phyloP scores from a whole-genome alignment of 1,140 invertebrate genomes.

The Triops cancriformis region DNA sequence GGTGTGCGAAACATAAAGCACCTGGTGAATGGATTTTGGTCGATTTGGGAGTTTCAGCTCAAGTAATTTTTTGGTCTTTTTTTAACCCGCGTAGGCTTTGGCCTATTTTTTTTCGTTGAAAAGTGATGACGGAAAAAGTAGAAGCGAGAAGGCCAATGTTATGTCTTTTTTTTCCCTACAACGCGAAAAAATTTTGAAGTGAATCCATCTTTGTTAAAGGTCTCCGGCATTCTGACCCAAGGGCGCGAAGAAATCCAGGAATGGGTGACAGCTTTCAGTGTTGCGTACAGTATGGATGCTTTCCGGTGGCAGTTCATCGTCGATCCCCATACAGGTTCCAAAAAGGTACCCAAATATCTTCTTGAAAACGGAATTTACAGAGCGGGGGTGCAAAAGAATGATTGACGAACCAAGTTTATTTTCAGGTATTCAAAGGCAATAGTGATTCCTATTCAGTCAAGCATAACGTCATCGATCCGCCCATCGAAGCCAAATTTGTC shows the following conservation, averaged over 20 bases:
- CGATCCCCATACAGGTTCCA: slow-evolving; percentile 32
- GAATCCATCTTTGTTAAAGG: slow-evolving; percentile 35
- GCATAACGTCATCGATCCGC: slow-evolving; percentile 44
- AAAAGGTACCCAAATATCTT: background rate
- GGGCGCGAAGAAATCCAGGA: slow-evolving; percentile 45
- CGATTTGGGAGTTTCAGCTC: slow-evolving; percentile 43
- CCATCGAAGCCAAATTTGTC: slow-evolving; percentile 46
- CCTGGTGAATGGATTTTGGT: slow-evolving; percentile 50
- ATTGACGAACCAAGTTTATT: background rate
- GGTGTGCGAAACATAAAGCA: slow-evolving; percentile 47
- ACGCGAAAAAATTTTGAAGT: background rate
- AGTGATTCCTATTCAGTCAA: slow-evolving; percentile 45
- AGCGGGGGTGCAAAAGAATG: background rate
- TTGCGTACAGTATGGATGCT: slow-evolving; percentile 47
- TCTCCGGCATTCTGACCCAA: slow-evolving; percentile 47
- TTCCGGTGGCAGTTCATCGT: slow-evolving; percentile 45
- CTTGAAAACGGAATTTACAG: background rate
- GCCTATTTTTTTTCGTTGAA: background rate
- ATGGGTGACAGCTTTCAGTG: slow-evolving; percentile 46
- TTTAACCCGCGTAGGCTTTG: too few relatives aligned
- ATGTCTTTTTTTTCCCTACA: slow-evolving; percentile 14
- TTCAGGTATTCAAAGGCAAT: slow-evolving; percentile 47
- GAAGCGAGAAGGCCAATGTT: background rate
- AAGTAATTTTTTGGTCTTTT: slow-evolving; percentile 38
- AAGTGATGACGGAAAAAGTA: background rate